Conservation (phyloP, 2,888 invertebrate genomes). For the Neoascia interrupta region DNA sequence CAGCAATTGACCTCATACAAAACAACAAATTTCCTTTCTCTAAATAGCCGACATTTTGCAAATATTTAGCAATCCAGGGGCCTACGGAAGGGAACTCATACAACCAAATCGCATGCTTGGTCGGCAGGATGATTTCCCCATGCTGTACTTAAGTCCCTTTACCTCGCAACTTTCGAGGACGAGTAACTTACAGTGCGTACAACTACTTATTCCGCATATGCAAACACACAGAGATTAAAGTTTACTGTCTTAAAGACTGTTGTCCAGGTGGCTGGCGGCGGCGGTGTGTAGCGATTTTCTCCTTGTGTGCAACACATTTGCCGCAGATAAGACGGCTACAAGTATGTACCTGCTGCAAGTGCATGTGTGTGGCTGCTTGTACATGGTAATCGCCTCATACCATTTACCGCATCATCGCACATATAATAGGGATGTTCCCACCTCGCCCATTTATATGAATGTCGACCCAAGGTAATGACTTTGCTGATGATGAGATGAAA, state of each 20-base stretch:
- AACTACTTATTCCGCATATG: constrained; percentile 58
- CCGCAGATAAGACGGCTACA: constrained; percentile 66
- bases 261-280: constrained; percentile 44
- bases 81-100: constrained; percentile 34
- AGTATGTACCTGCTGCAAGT: constrained; percentile 14
- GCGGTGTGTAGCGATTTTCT: constrained; percentile 18
- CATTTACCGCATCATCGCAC: constrained; percentile 55
- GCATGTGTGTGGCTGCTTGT: constrained; percentile 3
- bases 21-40: not conserved
- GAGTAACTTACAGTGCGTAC: no score
- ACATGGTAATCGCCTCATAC: constrained; percentile 26
- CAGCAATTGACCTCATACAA: not conserved
- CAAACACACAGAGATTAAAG: constrained; percentile 66
- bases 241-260: constrained; percentile 65
- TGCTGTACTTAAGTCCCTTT: constrained; percentile 39
- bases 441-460: not conserved
- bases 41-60: not conserved
- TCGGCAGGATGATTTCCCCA: constrained; percentile 60
- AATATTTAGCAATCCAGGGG: no score
- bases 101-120: constrained; percentile 36
- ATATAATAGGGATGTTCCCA: constrained; percentile 18
- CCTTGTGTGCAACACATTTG: constrained; percentile 45
- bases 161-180: not conserved
- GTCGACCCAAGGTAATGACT: constrained; percentile 44
- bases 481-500: constrained; percentile 62